phyloP scores from a whole-genome alignment of 2,888 invertebrate species.

The Catonia carolina region DNA sequence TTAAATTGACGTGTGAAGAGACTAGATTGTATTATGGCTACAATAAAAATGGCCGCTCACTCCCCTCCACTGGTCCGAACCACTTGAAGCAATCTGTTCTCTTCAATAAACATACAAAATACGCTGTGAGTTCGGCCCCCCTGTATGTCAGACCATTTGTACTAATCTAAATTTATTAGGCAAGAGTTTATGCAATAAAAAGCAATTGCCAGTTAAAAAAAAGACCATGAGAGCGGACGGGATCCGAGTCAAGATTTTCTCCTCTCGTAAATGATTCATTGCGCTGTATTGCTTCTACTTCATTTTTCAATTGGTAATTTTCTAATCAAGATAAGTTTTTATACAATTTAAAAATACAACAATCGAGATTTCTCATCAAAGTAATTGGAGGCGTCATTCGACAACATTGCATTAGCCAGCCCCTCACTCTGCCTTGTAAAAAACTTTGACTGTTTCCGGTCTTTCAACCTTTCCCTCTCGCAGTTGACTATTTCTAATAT shows the following conservation, averaged over 20 bases:
- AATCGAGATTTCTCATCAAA: constrained; percentile 23
- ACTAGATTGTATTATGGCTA: constrained; percentile 24
- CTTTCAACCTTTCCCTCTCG: neutral
- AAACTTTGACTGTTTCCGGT: too few species aligned
- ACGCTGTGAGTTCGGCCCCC: constrained; percentile 3
- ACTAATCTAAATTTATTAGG: constrained; percentile 36
- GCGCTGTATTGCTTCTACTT: constrained; percentile 7
- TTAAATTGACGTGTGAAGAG: constrained; percentile 26
- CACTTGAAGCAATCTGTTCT: constrained; percentile 24
- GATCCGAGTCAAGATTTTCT: constrained; percentile 17
- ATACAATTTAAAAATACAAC: constrained; percentile 20
- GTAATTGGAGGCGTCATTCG: constrained; percentile 21
- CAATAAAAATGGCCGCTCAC: constrained; percentile 26
- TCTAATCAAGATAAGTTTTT: constrained; percentile 26
- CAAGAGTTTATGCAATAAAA: constrained; percentile 34
- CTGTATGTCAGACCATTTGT: constrained; percentile 32
- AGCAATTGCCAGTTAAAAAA: constrained; percentile 30
- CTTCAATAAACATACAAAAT: constrained; percentile 22
- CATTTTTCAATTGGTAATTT: constrained; percentile 27
- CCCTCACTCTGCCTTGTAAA: too few species aligned
- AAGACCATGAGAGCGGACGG: constrained; percentile 15
- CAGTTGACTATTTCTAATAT: too few species aligned
- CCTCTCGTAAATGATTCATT: constrained; percentile 7
- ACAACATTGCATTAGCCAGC: constrained; percentile 2
- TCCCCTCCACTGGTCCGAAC: constrained; percentile 5